A percentile compares a stretch with the other conserved stretches of the same genome.
phyloP scores from a whole-genome alignment of 2,888 invertebrate species.

The Scaptomyza cyrtandrae region DNA sequence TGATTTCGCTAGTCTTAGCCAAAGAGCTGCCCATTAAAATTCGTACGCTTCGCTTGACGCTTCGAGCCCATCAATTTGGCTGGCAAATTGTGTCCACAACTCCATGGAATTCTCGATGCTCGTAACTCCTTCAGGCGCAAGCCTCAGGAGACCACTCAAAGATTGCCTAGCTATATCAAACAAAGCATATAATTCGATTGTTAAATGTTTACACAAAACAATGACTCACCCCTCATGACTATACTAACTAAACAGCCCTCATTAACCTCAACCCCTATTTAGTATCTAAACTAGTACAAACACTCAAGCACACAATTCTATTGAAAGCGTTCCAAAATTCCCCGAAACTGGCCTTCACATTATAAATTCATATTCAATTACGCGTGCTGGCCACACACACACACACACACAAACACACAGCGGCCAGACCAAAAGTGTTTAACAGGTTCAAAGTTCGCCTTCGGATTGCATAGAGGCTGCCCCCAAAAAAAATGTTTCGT shows the following conservation, averaged over 20 bases:
- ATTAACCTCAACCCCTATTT: constrained; percentile 1
- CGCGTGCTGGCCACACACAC: constrained; percentile 50
- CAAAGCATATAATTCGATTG: constrained; percentile 49
- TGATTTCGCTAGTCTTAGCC: constrained; percentile 29
- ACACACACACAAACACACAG: not conserved
- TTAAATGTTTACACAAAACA: constrained; percentile 46
- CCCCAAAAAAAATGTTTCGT: constrained; percentile 28
- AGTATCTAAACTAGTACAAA: constrained; percentile 9
- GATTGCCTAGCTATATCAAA: constrained; percentile 9
- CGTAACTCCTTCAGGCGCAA: not conserved
- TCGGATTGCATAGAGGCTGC: constrained; percentile 6
- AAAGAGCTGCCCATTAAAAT: constrained; percentile 52
- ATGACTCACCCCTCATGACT: constrained; percentile 1
- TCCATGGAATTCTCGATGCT: not conserved
- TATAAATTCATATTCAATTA: constrained; percentile 77
- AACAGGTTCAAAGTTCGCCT: constrained; percentile 33
- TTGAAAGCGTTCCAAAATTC: not conserved
- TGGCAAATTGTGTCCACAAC: constrained; percentile 17
- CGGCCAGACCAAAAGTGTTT: constrained; percentile 1
- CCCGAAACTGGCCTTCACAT: constrained; percentile 39
- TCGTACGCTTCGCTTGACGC: constrained; percentile 22
- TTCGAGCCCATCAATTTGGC: constrained; percentile 56
- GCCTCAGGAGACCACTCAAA: constrained; percentile 22
- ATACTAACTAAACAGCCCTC: not conserved
- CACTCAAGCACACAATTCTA: constrained; percentile 20